These are phyloP conservation scores for Stichopus chloronotus DNA, from an alignment of 35 echinoderm and acorn worm species.

Conservation along the genomic window DNA sequence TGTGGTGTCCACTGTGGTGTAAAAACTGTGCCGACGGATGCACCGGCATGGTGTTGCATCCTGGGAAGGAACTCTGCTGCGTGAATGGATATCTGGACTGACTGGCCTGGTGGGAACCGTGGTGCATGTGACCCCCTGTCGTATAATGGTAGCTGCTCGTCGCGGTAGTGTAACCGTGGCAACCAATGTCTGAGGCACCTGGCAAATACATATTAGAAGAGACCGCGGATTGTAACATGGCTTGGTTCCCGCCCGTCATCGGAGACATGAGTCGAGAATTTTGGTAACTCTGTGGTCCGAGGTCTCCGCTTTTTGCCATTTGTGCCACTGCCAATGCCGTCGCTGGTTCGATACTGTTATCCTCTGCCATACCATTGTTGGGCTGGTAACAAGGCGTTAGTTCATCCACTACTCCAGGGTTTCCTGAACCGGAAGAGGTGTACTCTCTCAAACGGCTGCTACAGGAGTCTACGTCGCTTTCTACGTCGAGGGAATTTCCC, in stretches of 20 bases:
- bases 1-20: slow-evolving; percentile 80
- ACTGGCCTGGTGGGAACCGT: slow-evolving; percentile 68
- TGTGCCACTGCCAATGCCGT: slow-evolving; percentile 95
- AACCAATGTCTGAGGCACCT: slow-evolving; percentile 56
- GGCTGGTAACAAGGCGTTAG: slow-evolving; percentile 87
- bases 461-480: slow-evolving; percentile 63
- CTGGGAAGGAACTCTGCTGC: slow-evolving; percentile 71
- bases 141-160: slow-evolving; percentile 71
- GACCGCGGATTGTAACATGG: slow-evolving; percentile 50
- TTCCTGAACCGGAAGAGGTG: slow-evolving; percentile 40
- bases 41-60: slow-evolving; percentile 84
- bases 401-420: slow-evolving; percentile 77
- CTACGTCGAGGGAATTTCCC: slow-evolving; percentile 47
- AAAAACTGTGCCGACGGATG: slow-evolving; percentile 87
- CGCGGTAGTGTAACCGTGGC: slow-evolving; percentile 74
- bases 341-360: slow-evolving; percentile 78
- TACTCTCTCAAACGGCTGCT: slow-evolving; percentile 67
- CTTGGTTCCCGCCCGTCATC: slow-evolving; percentile 39
- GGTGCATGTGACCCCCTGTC: slow-evolving; percentile 74
- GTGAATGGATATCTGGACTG: slow-evolving; percentile 78
- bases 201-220: slow-evolving; percentile 91
- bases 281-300: slow-evolving; percentile 68
- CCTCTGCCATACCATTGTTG: slow-evolving; percentile 72
- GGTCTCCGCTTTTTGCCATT: slow-evolving; percentile 94
- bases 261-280: slow-evolving; percentile 66